Percentiles rank a stretch among this genome's conserved stretches.
phyloP scores from a whole-genome alignment of 2,113 vertebrate species.

The Proteles cristata region DNA sequence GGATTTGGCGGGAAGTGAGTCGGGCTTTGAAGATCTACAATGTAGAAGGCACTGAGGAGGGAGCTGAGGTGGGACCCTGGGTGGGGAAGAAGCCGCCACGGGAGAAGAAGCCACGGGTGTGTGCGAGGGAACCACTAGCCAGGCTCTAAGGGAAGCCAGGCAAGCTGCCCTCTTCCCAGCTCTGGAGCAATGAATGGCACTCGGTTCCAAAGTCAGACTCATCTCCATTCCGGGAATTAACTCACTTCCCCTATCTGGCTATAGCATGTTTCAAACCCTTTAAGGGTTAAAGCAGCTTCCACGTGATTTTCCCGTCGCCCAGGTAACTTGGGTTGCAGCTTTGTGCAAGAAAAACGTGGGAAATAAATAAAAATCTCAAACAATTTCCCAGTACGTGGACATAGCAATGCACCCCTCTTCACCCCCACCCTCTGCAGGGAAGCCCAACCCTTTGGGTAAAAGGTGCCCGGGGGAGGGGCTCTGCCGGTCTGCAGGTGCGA shows the following conservation, averaged over 20 bases:
- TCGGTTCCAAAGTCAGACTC: neutral
- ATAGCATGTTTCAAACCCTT: neutral
- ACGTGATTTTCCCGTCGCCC: conserved; percentile 44
- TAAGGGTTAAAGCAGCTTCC: conserved; percentile 53
- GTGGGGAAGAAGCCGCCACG: neutral
- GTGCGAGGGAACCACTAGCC: neutral
- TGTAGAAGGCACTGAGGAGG: neutral
- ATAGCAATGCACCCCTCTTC: neutral
- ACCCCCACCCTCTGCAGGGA: neutral
- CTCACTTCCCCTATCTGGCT: neutral
- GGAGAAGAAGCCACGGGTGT: neutral
- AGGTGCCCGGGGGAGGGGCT: neutral
- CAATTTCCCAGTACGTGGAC: conserved; percentile 16
- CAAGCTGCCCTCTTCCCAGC: neutral
- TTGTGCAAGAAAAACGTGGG: neutral
- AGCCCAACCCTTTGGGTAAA: conserved; percentile 28
- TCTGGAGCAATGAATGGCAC: neutral
- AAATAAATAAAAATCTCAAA: conserved; percentile 62
- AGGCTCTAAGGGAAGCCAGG: neutral
- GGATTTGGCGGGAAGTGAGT: neutral
- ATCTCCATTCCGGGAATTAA: neutral
- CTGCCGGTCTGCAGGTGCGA: neutral
- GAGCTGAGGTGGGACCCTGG: neutral
- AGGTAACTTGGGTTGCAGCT: conserved; percentile 62
- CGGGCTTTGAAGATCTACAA: neutral